These are phyloP conservation scores for Cryptomyrus ogoouensis DNA, from an alignment of 2,113 vertebrate genomes.

Conservation along the genomic window DNA sequence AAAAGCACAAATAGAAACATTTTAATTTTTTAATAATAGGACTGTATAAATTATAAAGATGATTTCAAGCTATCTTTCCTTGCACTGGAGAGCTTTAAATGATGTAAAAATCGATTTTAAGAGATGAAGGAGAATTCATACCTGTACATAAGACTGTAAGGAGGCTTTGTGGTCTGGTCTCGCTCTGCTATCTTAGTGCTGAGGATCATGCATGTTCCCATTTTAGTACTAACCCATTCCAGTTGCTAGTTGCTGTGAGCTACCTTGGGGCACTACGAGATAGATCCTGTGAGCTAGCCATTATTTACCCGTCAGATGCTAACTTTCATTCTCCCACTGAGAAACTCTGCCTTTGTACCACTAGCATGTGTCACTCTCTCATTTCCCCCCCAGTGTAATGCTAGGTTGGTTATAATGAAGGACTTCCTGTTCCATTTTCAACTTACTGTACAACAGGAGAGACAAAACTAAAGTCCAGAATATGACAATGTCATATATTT, in stretches of 20 bases:
- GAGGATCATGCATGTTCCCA: background rate
- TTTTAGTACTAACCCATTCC: background rate
- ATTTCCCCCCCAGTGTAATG: background rate
- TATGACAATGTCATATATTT: conserved; percentile 33
- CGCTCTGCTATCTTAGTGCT: background rate
- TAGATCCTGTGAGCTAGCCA: conserved; percentile 10
- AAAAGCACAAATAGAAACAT: background rate
- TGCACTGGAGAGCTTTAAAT: background rate
- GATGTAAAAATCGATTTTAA: background rate
- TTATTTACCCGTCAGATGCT: conserved; percentile 17
- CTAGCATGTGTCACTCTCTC: background rate
- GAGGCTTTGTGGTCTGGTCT: background rate
- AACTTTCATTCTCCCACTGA: background rate
- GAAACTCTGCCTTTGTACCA: background rate
- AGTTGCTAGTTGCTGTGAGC: conserved; percentile 5
- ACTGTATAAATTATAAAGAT: background rate
- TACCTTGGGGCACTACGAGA: conserved; percentile 9
- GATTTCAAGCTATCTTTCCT: background rate
- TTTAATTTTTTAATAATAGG: background rate
- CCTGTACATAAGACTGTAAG: background rate
- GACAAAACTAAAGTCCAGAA: conserved; percentile 33
- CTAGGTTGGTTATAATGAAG: background rate
- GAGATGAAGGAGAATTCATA: background rate
- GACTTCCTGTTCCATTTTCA: conserved; percentile 41
- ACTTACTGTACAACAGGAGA: conserved; percentile 29